phyloP scores from a whole-genome alignment of 2,113 vertebrate genomes.

The human (Homo sapiens) region GRCh38 chr13:23194501-23195000 shows the following conservation, averaged over 20 bases:
- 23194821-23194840: neutral
- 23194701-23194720: neutral
- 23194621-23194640: neutral
- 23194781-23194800: neutral
- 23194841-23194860: neutral
- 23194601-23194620: neutral
- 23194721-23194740: neutral
- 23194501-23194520: neutral
- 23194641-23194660: neutral
- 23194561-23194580: neutral
- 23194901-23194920: accelerated
- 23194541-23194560: too few species aligned
- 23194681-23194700: neutral
- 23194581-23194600: neutral
- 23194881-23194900: neutral
- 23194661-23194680: too few species aligned
- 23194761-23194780: neutral
- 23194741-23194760: neutral
- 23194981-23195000: neutral
- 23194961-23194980: too few species aligned
- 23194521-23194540: neutral
- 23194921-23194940: neutral
- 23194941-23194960: too few species aligned
- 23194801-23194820: neutral
- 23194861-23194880: neutral